These are phyloP conservation scores for Palythoa caribaeorum DNA, from an alignment of 92 coral and sea anemone genomes.

Conservation along the genomic window DNA sequence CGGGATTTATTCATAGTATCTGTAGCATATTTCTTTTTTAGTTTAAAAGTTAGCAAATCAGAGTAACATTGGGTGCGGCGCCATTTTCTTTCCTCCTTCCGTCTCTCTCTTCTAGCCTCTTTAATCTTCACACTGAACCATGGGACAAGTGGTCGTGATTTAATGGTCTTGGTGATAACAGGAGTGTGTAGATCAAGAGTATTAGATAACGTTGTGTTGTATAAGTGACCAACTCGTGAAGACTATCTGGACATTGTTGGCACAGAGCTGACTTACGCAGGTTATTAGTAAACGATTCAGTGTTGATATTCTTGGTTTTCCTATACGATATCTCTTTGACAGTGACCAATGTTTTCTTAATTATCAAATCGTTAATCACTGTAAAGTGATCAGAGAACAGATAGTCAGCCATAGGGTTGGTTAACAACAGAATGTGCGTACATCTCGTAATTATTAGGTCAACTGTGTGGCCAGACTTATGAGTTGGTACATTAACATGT, in stretches of 20 bases:
- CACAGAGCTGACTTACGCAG: too few relatives aligned
- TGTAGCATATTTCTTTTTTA: too few relatives aligned
- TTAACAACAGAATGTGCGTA: slow-evolving; percentile 42
- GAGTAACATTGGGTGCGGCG: too few relatives aligned
- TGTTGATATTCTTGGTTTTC: slow-evolving; percentile 18
- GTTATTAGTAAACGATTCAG: neutral
- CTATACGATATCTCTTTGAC: slow-evolving; percentile 39
- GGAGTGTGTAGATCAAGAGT: slow-evolving; percentile 46
- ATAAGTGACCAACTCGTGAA: slow-evolving; percentile 39
- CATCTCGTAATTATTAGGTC: slow-evolving; percentile 39
- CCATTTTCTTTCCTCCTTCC: too few relatives aligned
- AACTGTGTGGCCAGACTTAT: slow-evolving; percentile 33
- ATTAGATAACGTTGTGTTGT: slow-evolving; percentile 42
- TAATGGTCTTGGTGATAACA: neutral
- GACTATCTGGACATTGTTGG: neutral
- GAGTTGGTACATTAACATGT: slow-evolving; percentile 13
- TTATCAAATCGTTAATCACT: slow-evolving; percentile 50
- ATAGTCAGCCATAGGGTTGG: slow-evolving; percentile 42
- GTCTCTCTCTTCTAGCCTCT: too few relatives aligned
- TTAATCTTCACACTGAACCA: neutral
- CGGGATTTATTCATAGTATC: too few relatives aligned
- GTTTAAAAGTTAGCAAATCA: too few relatives aligned
- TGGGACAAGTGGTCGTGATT: slow-evolving; percentile 52
- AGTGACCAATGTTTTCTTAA: slow-evolving; percentile 42
- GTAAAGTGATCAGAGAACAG: slow-evolving; percentile 45